Evolutionary conservation across 2,113 vertebrate genomes (phyloP).

Genomic region (Carlito syrichta): DNA sequence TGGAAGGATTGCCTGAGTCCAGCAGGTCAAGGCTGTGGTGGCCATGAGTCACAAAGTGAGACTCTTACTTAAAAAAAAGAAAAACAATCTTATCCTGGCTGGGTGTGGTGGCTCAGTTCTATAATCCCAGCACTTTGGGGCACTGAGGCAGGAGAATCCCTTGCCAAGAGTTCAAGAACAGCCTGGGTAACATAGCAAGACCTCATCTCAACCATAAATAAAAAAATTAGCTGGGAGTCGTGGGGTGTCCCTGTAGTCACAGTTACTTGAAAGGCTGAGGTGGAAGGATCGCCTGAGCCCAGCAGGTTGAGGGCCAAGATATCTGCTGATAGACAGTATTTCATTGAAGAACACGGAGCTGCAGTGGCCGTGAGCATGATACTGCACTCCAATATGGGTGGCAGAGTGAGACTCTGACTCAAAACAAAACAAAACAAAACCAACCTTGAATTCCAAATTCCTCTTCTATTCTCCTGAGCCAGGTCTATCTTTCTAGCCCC

Average conservation of each 20-base stretch:
- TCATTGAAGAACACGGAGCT: no score
- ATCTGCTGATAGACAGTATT: no score
- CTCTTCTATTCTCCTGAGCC: neutral
- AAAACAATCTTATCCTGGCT: neutral
- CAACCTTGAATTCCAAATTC: neutral
- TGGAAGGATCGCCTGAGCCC: neutral
- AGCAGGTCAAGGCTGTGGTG: no score
- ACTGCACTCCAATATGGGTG: no score
- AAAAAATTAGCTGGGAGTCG: accelerated
- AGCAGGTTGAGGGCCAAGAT: no score
- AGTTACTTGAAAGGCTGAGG: neutral
- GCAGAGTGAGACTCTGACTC: no score
- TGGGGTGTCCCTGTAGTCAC: neutral
- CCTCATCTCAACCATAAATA: neutral
- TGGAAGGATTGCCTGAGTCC: no score
- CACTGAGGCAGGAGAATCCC: neutral
- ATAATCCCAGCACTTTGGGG: neutral
- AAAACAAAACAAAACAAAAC: no score
- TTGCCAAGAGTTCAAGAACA: neutral
- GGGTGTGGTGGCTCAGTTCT: neutral
- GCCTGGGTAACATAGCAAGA: neutral
- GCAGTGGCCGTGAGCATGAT: no score
- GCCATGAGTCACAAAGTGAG: no score
- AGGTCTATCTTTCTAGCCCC: neutral
- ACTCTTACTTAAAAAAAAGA: no score